Conservation (phyloP, 2,113 vertebrate genomes). For the Terrapene triunguis region DNA sequence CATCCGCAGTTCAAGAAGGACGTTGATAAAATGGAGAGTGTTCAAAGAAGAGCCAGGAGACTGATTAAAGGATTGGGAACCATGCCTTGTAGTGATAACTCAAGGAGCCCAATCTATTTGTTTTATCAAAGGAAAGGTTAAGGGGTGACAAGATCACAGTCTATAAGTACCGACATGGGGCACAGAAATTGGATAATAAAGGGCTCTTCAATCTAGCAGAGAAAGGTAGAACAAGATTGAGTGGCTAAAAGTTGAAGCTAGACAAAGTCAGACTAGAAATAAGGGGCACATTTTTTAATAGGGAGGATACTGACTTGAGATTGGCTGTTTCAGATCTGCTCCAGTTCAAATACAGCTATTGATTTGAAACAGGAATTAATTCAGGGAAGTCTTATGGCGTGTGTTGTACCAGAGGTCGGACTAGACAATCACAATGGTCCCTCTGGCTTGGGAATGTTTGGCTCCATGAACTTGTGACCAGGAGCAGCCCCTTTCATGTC, state of each 20-base stretch:
- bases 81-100: background rate
- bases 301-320: background rate
- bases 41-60: background rate
- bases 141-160: background rate
- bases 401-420: too few species aligned
- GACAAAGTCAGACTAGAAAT: background rate
- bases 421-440: too few species aligned
- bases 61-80: background rate
- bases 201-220: background rate
- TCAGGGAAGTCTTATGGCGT: too few species aligned
- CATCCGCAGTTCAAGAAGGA: background rate
- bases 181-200: background rate
- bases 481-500: background rate
- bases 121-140: background rate
- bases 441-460: too few species aligned
- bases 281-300: background rate
- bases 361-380: too few species aligned
- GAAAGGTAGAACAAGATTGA: background rate
- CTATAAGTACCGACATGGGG: background rate
- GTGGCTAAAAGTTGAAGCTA: background rate
- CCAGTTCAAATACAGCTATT: too few species aligned
- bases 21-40: background rate
- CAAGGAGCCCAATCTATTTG: background rate
- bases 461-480: background rate
- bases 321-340: background rate